Evolutionary conservation across 2,888 invertebrate species (phyloP).

Genomic region (Entomobrya proxima): DNA sequence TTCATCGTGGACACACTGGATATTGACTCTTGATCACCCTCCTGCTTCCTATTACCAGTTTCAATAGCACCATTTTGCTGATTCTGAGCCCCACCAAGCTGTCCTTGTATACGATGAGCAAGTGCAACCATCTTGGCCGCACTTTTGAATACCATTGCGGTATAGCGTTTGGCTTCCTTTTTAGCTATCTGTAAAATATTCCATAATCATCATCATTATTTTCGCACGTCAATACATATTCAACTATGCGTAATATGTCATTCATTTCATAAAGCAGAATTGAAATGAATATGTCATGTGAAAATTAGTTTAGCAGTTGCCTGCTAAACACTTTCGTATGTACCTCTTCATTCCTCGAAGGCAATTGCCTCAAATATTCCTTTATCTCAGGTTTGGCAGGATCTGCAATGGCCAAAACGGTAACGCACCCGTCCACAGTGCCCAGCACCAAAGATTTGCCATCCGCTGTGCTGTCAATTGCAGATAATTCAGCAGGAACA

Average conservation of each 20-base stretch:
- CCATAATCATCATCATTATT: no score
- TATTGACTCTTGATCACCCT: slow-evolving; percentile 43
- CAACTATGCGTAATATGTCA: background rate
- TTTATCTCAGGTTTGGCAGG: slow-evolving; percentile 81
- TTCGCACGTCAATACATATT: no score
- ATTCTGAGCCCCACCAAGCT: slow-evolving; percentile 18
- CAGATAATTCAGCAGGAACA: slow-evolving; percentile 91
- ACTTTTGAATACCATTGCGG: slow-evolving; percentile 72
- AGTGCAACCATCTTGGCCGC: slow-evolving; percentile 74
- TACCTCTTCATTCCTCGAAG: slow-evolving; percentile 85
- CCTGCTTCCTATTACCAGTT: slow-evolving; percentile 28
- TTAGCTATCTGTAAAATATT: slow-evolving; percentile 72
- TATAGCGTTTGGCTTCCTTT: slow-evolving; percentile 63
- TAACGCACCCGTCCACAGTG: slow-evolving; percentile 92
- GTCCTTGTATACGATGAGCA: slow-evolving; percentile 69
- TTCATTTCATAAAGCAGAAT: background rate
- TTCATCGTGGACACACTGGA: slow-evolving; percentile 39
- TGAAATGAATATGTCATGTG: slow-evolving; percentile 1
- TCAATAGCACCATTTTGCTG: slow-evolving; percentile 32
- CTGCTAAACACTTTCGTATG: slow-evolving; percentile 63
- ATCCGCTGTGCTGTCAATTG: slow-evolving; percentile 89
- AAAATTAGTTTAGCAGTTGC: slow-evolving; percentile 55
- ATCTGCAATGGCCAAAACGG: slow-evolving; percentile 85
- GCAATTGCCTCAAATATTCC: slow-evolving; percentile 82
- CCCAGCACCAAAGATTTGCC: slow-evolving; percentile 91